These are phyloP conservation scores for Cerceris ruficornis DNA, from an alignment of 2,888 invertebrate species.

Conservation along the genomic window DNA sequence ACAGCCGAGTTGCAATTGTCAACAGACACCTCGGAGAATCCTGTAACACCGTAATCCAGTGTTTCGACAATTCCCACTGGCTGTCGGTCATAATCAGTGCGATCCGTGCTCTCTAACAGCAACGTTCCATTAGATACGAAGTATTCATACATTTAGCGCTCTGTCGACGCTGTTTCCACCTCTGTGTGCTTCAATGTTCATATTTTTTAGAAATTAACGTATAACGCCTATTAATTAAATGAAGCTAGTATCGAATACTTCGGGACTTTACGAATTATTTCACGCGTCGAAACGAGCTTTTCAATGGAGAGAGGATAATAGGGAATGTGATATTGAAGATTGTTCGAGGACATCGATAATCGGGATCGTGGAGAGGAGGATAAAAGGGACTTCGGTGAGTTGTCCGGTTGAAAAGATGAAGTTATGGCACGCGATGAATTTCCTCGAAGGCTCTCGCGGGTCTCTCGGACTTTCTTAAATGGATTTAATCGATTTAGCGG, in stretches of 20 bases:
- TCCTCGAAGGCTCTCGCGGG: slow-evolving; percentile 29
- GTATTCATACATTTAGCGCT: too few relatives aligned
- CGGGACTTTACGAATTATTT: not conserved
- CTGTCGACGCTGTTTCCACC: too few relatives aligned
- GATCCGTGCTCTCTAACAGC: too few relatives aligned
- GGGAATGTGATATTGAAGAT: not conserved
- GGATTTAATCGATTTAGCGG: slow-evolving; percentile 59
- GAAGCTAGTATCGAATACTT: too few relatives aligned
- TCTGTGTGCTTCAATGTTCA: too few relatives aligned
- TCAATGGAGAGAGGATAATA: not conserved
- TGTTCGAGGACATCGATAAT: not conserved
- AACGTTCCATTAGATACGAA: too few relatives aligned
- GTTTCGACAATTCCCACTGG: too few relatives aligned
- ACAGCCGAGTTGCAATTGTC: slow-evolving; percentile 37
- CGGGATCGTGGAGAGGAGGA: not conserved
- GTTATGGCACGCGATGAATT: slow-evolving; percentile 14
- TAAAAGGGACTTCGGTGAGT: not conserved
- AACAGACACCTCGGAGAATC: slow-evolving; percentile 23
- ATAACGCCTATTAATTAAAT: not conserved
- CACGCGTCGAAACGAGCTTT: not conserved
- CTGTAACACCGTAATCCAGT: too few relatives aligned
- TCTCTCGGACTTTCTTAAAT: slow-evolving; percentile 43
- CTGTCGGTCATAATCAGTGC: too few relatives aligned
- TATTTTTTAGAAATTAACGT: too few relatives aligned
- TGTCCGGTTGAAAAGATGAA: slow-evolving; percentile 8